Conservation (phyloP, 2,113 vertebrate genomes). For the Sapajus apella region DNA sequence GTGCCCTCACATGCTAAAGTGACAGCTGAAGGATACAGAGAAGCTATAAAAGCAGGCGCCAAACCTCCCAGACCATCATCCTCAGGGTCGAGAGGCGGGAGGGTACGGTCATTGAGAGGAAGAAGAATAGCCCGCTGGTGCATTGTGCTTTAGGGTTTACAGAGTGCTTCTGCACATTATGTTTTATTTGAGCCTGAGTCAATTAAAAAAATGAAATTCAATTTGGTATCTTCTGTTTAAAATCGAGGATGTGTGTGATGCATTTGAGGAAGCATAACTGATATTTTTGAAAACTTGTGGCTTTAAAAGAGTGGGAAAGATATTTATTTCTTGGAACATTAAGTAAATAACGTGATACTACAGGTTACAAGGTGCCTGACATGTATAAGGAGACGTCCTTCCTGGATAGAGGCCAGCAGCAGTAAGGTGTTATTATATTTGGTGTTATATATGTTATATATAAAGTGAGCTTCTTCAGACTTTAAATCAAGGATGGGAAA, state of each 20-base stretch:
- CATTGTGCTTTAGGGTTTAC: not conserved
- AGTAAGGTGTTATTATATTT: fast-evolving
- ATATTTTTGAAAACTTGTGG: not conserved
- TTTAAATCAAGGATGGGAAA: not conserved
- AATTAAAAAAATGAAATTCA: not conserved
- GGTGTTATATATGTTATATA: not conserved
- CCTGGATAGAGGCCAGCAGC: not conserved
- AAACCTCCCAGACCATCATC: not conserved
- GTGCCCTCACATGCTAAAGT: not conserved
- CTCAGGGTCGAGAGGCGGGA: fast-evolving
- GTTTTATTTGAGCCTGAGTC: not conserved
- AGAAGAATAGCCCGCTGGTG: not conserved
- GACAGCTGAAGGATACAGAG: not conserved
- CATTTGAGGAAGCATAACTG: not conserved
- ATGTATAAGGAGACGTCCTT: fast-evolving
- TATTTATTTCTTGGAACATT: not conserved
- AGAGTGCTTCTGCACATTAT: not conserved
- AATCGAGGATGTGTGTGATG: not conserved
- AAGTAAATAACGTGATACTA: not conserved
- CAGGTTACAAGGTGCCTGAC: not conserved
- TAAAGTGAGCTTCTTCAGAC: not conserved
- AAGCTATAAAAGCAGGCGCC: not conserved
- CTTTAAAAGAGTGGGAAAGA: not conserved
- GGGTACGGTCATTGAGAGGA: not conserved
- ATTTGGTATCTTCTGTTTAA: not conserved